Evolutionary conservation across 2,113 vertebrate genomes (phyloP), one percentile per base, ranked within the genome.

Genomic region (Podarcis muralis): DNA sequence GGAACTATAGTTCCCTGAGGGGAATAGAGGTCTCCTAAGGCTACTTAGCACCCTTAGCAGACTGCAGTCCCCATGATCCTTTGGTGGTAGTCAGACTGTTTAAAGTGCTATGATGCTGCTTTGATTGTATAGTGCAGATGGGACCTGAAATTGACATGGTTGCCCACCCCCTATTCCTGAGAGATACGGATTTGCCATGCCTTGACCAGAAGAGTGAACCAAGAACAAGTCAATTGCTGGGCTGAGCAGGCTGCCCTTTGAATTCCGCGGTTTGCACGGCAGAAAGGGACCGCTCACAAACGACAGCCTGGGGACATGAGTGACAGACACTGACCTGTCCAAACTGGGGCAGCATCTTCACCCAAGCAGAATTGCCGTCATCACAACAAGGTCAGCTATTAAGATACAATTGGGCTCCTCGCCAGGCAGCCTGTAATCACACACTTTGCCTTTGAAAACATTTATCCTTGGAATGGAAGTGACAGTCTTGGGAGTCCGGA

Each of bases 401-500:
- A 53, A 68, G 43, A 83, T 27, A 9, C 1, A 35, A 57, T 72
- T 0, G 1, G 0, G 62, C 66, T 72, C 85, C 0, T 0, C 65
- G 87, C 40, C 53, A n/a, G 71, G 69, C 57, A n/a, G 71, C 80
- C 77, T 84, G 83, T 86, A 82, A 85, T 57, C 0, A 0, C 90
- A 48, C 90, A 32, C 43, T 74, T 83, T 0, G 0, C 87, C 66
- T 88, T 84, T 72, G 86, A 66, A 89, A 90, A 89, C 79, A 85
- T 92, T 93, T 90, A 81, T 90, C 81, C 81, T 87, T 65, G 0
- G 0, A 40, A 85, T 66, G 90, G 93, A 87, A 93, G 90, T 81
- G 81, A 79, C 0, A 2, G 81, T 85, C 91, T 78, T 81, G 59
- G 48, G 62, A 78, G 92, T 32, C 1, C 27, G 84, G 84, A 89